Evolutionary conservation across 2,888 invertebrate species (phyloP).

Genomic region (Trichogramma evanescens): DNA sequence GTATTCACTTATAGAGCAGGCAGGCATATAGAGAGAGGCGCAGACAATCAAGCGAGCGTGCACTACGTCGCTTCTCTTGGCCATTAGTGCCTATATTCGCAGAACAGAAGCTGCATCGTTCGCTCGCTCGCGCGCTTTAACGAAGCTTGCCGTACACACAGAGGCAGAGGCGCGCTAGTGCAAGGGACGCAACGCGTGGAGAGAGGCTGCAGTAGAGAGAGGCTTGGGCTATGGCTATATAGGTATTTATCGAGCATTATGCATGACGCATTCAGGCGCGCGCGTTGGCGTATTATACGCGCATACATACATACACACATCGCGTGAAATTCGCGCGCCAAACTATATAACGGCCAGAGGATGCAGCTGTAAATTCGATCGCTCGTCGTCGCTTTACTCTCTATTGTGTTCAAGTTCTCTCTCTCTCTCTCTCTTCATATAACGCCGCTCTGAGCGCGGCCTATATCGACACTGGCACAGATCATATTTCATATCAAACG

Average conservation of each 20-base stretch:
- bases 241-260: slow-evolving; percentile 21
- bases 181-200: too few species aligned
- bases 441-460: neutral
- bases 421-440: neutral
- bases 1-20: neutral
- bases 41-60: too few species aligned
- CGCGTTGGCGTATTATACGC: neutral
- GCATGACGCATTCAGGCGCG: neutral
- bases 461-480: neutral
- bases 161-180: too few species aligned
- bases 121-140: slow-evolving; percentile 1
- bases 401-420: slow-evolving; percentile 1
- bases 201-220: too few species aligned
- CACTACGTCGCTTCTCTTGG: too few species aligned
- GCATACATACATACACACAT: neutral
- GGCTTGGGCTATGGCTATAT: too few species aligned
- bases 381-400: neutral
- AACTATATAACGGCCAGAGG: neutral
- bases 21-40: neutral
- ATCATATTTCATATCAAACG: slow-evolving; percentile 18
- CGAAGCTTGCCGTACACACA: slow-evolving; percentile 2
- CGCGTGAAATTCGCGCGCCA: neutral
- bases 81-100: too few species aligned
- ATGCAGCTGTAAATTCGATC: neutral
- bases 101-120: too few species aligned